Evolutionary conservation across 1,140 invertebrate genomes (phyloP).

Genomic region (Drosophila auraria): DNA sequence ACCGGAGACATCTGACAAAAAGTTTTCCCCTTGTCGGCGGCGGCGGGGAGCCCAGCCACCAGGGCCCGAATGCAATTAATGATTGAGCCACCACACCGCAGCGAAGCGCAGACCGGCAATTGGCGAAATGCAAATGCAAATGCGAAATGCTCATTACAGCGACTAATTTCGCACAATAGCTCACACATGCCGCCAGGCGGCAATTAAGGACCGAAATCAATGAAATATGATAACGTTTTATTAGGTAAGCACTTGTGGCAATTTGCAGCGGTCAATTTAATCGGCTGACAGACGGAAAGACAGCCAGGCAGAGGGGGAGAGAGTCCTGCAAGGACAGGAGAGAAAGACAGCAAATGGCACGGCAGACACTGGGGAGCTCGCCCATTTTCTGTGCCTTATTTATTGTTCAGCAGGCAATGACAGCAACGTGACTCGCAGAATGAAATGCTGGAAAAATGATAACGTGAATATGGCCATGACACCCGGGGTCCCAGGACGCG

Average conservation of each 20-base stretch:
- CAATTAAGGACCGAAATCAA: slow-evolving; percentile 57
- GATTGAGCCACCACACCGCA: slow-evolving; percentile 39
- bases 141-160: slow-evolving; percentile 32
- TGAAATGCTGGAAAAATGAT: slow-evolving; percentile 75
- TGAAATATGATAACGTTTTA: slow-evolving; percentile 54
- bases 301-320: neutral
- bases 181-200: slow-evolving; percentile 24
- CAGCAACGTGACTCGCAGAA: slow-evolving; percentile 68
- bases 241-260: slow-evolving; percentile 43
- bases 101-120: slow-evolving; percentile 19
- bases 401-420: slow-evolving; percentile 59
- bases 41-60: neutral
- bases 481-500: slow-evolving; percentile 17
- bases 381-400: slow-evolving; percentile 42
- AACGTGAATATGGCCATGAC: slow-evolving; percentile 68
- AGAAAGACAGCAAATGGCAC: slow-evolving; percentile 1
- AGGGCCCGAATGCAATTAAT: slow-evolving; percentile 63
- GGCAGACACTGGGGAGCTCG: slow-evolving; percentile 4
- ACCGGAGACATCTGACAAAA: slow-evolving; percentile 42
- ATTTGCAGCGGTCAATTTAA: slow-evolving; percentile 45
- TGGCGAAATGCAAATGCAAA: slow-evolving; percentile 44
- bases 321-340: too few relatives aligned
- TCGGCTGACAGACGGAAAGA: slow-evolving; percentile 19
- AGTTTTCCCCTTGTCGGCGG: slow-evolving; percentile 13
- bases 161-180: slow-evolving; percentile 27